Conservation (phyloP, 2,797 vertebrate species). For the Antrozous pallidus region DNA sequence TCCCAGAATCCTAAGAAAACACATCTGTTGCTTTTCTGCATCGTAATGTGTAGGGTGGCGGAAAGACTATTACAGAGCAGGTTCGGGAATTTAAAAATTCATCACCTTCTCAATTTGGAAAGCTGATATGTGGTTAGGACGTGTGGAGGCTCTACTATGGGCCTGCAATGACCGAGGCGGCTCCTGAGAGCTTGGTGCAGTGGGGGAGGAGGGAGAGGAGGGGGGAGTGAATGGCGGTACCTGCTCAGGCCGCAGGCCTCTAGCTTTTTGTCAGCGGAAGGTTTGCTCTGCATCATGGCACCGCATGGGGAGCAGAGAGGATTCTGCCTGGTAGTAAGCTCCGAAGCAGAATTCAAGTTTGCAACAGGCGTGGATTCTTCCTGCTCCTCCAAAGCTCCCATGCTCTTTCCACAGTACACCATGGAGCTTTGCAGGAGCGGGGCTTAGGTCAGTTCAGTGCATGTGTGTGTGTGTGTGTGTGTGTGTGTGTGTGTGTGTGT, state of each 20-base stretch:
- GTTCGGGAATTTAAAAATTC: constrained; percentile 74
- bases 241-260: background rate
- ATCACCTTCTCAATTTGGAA: constrained; percentile 67
- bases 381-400: background rate
- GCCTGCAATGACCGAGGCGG: background rate
- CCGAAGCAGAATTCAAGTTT: background rate
- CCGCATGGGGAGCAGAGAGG: fast-evolving
- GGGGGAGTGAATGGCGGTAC: fast-evolving
- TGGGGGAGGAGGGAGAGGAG: no score
- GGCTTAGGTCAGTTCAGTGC: background rate
- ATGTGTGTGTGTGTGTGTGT: fast-evolving
- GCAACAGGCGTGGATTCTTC: background rate
- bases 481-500: background rate
- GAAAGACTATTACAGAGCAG: constrained; percentile 57
- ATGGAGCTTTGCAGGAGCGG: background rate
- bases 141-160: background rate
- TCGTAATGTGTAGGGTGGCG: constrained; percentile 42
- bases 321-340: background rate
- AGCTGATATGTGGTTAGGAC: constrained; percentile 4
- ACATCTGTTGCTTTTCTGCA: constrained; percentile 65
- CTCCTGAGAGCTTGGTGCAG: background rate
- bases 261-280: background rate
- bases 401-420: background rate
- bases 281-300: background rate
- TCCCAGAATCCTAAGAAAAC: constrained; percentile 60